A percentile compares a stretch with the other conserved stretches of the same genome.
These are phyloP conservation scores for Leptinotarsa texana DNA, from an alignment of 1,140 invertebrate genomes.

Conservation along the genomic window DNA sequence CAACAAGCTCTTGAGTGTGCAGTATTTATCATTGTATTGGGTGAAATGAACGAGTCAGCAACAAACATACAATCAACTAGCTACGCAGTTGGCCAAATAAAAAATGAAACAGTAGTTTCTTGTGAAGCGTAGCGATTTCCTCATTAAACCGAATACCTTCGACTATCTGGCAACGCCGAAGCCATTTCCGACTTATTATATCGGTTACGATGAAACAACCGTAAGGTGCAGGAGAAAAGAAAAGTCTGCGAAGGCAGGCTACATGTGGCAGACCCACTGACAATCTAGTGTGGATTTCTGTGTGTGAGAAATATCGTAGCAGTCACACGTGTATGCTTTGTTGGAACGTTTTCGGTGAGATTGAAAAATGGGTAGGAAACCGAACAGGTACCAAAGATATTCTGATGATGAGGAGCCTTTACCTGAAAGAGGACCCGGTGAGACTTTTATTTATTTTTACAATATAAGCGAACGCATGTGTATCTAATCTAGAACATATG, in stretches of 20 bases:
- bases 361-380: constrained; percentile 55
- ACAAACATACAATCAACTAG: too few species aligned
- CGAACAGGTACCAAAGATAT: constrained; percentile 45
- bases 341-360: background rate
- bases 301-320: background rate
- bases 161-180: too few species aligned
- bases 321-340: background rate
- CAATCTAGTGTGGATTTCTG: background rate
- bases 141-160: too few species aligned
- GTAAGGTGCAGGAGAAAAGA: too few species aligned
- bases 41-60: too few species aligned
- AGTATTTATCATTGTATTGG: too few species aligned
- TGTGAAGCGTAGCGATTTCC: too few species aligned
- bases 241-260: background rate
- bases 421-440: constrained; percentile 57
- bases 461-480: background rate
- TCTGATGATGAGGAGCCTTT: constrained; percentile 46
- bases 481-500: background rate
- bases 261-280: background rate
- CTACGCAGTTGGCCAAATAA: too few species aligned
- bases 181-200: too few species aligned
- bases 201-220: too few species aligned
- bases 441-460: constrained; percentile 45
- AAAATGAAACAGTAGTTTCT: too few species aligned
- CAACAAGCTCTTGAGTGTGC: too few species aligned